phyloP scores from a whole-genome alignment of 1,140 invertebrate genomes.

The Papilio machaon region DNA sequence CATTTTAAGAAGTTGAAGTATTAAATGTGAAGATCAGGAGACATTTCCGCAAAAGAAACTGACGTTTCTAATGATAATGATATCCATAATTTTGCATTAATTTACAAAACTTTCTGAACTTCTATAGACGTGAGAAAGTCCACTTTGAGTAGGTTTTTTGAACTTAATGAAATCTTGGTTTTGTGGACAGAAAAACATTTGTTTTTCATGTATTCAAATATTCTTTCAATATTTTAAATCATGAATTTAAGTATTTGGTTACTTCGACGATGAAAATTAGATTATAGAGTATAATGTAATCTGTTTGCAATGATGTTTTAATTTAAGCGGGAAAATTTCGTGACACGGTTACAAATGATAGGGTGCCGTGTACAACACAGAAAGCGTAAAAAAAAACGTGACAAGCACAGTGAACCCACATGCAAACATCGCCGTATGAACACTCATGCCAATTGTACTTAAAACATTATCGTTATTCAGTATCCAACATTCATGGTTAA shows the following conservation, averaged over 20 bases:
- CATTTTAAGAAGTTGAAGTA: background rate
- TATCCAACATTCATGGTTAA: constrained; percentile 34
- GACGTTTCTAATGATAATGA: background rate
- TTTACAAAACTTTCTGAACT: background rate
- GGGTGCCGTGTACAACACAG: constrained; percentile 49
- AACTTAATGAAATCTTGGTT: too few species aligned
- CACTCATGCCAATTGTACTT: constrained; percentile 50
- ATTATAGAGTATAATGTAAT: background rate
- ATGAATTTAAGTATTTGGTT: background rate
- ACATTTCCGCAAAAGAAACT: background rate
- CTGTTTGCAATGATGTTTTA: background rate
- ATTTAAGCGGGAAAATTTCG: constrained; percentile 29
- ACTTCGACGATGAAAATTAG: background rate
- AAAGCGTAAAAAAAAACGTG: constrained; percentile 55
- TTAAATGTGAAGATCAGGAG: background rate
- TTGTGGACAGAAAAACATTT: too few species aligned
- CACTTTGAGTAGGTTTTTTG: too few species aligned
- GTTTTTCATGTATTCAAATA: background rate
- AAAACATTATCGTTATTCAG: constrained; percentile 40
- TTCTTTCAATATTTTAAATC: background rate
- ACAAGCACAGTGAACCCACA: constrained; percentile 73
- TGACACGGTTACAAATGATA: constrained; percentile 40
- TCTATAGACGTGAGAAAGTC: background rate
- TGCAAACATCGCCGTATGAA: constrained; percentile 68
- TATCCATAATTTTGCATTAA: background rate